Percentiles rank a stretch among this genome's conserved stretches.
Conservation (phyloP, 2,888 invertebrate species). For the Mayetiola destructor region DNA sequence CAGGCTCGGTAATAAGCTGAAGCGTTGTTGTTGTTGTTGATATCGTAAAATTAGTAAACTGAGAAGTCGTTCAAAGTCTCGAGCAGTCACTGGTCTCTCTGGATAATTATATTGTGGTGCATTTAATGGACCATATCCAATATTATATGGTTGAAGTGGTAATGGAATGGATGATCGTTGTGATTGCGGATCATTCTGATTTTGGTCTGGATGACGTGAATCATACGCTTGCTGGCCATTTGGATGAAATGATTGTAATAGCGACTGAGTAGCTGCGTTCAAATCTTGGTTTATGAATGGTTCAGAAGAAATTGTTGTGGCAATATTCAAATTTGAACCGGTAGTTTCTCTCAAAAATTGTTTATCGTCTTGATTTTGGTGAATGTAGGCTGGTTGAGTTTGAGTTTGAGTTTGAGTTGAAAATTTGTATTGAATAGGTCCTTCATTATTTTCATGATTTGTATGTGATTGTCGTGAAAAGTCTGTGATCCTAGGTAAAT, state of each 20-base stretch:
- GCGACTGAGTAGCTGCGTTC: not conserved
- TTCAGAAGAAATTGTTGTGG: not conserved
- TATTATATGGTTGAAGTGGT: constrained; percentile 18
- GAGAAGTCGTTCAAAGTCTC: constrained; percentile 52
- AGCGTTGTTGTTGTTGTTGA: constrained; percentile 40
- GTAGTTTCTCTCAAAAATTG: constrained; percentile 25
- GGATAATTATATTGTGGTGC: constrained; percentile 41
- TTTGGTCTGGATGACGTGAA: too few species aligned
- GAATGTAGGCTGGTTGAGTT: not conserved
- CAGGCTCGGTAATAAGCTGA: not conserved
- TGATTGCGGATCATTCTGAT: too few species aligned
- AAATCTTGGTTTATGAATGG: not conserved
- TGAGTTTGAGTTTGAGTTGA: constrained; percentile 23
- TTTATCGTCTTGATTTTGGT: constrained; percentile 18
- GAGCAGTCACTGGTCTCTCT: constrained; percentile 53
- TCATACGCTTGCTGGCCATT: not conserved
- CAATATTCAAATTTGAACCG: constrained; percentile 16
- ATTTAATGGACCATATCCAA: constrained; percentile 30
- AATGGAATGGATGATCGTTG: too few species aligned
- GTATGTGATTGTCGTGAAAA: constrained; percentile 33
- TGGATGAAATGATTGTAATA: not conserved
- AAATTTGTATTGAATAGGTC: constrained; percentile 39
- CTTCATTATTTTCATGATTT: constrained; percentile 32
- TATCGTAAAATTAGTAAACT: constrained; percentile 51
- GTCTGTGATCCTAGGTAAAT: constrained; percentile 25